These are phyloP conservation scores for Spatula versicolor DNA, from an alignment of 2,797 vertebrate genomes.

Conservation along the genomic window DNA sequence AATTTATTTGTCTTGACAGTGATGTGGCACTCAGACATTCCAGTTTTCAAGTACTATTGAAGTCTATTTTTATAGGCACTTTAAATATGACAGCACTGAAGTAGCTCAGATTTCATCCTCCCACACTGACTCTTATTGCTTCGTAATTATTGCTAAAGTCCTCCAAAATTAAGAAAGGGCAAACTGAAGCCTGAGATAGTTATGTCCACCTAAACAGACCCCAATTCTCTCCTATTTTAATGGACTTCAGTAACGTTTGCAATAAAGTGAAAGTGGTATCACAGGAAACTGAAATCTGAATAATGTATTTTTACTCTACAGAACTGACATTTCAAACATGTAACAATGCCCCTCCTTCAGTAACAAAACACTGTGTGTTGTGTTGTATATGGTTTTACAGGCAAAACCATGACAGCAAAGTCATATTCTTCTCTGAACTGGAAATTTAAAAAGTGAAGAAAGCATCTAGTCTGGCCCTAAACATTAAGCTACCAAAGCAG, in stretches of 20 bases:
- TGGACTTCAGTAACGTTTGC: neutral
- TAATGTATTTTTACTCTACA: neutral
- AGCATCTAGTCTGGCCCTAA: neutral
- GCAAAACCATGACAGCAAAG: neutral
- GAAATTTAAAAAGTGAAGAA: too few relatives aligned
- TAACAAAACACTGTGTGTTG: neutral
- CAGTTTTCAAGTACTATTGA: conserved; percentile 37
- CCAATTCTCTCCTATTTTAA: neutral
- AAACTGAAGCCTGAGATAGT: neutral
- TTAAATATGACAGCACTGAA: neutral
- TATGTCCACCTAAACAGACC: neutral
- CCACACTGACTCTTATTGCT: neutral
- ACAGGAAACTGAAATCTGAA: neutral
- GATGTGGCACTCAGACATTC: neutral
- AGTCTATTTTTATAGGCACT: conserved; percentile 55
- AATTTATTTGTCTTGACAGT: neutral
- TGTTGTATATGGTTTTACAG: neutral
- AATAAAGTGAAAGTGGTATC: neutral
- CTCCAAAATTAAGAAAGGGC: conserved; percentile 7
- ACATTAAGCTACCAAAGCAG: neutral
- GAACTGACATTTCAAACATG: neutral
- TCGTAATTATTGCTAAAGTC: neutral
- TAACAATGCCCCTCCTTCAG: neutral
- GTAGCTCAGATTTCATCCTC: conserved; percentile 36
- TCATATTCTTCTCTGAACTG: neutral